Conservation (phyloP, 2,888 invertebrate genomes). For the Calliopum simillimum region DNA sequence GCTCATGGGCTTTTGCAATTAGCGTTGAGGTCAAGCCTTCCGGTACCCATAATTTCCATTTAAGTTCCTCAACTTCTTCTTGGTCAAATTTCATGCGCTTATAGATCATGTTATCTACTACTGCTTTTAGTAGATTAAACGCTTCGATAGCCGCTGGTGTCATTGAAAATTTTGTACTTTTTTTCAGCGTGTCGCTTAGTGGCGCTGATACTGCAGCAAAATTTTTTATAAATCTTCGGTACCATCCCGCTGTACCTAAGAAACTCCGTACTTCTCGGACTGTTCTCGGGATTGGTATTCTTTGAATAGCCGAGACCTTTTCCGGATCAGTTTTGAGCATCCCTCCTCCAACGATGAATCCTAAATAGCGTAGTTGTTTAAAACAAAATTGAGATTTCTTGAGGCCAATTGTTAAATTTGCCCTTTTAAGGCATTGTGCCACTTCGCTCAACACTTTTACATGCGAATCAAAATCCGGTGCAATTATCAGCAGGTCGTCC, state of each 20-base stretch:
- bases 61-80: constrained; percentile 4
- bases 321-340: not conserved
- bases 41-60: constrained; percentile 41
- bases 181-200: not conserved
- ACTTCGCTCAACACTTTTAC: not conserved
- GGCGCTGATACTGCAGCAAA: not conserved
- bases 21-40: constrained; percentile 14
- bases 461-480: not conserved
- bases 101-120: too few relatives aligned
- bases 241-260: not conserved
- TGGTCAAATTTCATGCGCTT: too few relatives aligned
- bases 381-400: constrained; percentile 25
- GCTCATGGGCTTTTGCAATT: constrained; percentile 11
- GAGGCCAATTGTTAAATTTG: too few relatives aligned
- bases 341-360: not conserved
- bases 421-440: not conserved
- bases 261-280: not conserved
- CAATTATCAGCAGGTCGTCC: not conserved
- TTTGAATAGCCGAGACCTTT: not conserved
- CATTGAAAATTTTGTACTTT: not conserved
- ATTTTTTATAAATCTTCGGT: not conserved
- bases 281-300: not conserved
- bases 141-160: constrained; percentile 1
- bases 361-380: too few relatives aligned
- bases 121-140: not conserved